phyloP scores from a whole-genome alignment of 2,113 vertebrate genomes.

The Caretta caretta region DNA sequence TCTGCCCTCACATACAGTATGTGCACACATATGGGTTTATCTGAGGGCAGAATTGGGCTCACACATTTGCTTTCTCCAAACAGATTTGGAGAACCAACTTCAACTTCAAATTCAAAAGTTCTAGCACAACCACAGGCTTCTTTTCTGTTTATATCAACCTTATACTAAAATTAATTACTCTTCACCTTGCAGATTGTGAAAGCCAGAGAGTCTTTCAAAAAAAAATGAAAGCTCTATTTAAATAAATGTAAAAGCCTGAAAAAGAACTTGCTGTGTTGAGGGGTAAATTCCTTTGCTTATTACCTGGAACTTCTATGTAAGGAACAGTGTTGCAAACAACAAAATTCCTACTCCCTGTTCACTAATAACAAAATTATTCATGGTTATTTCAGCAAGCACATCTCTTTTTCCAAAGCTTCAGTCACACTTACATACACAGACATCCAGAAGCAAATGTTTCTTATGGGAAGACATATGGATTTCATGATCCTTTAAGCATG shows the following conservation, averaged over 20 bases:
- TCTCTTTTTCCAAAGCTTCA: constrained; percentile 32
- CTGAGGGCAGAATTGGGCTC: background rate
- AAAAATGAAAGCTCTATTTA: background rate
- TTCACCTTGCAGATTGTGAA: background rate
- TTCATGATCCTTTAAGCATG: constrained; percentile 46
- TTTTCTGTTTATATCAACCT: constrained; percentile 11
- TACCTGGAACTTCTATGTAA: background rate
- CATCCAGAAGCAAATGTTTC: constrained; percentile 1
- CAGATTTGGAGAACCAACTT: background rate
- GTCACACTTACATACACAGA: constrained; percentile 28
- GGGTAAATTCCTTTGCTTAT: background rate
- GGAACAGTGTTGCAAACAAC: background rate
- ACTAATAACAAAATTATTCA: constrained; percentile 46
- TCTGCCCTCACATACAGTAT: background rate
- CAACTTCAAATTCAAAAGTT: constrained; percentile 31
- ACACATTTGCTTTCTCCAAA: background rate
- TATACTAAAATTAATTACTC: constrained; percentile 1
- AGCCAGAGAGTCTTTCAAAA: background rate
- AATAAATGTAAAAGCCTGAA: background rate
- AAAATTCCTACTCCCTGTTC: constrained; percentile 28
- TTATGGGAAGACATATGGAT: constrained; percentile 28
- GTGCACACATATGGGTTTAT: background rate
- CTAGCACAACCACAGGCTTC: background rate
- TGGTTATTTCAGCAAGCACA: constrained; percentile 22
- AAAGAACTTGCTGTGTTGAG: background rate